Evolutionary conservation across 2,888 invertebrate species (phyloP).

Genomic region (Diogma glabrata): DNA sequence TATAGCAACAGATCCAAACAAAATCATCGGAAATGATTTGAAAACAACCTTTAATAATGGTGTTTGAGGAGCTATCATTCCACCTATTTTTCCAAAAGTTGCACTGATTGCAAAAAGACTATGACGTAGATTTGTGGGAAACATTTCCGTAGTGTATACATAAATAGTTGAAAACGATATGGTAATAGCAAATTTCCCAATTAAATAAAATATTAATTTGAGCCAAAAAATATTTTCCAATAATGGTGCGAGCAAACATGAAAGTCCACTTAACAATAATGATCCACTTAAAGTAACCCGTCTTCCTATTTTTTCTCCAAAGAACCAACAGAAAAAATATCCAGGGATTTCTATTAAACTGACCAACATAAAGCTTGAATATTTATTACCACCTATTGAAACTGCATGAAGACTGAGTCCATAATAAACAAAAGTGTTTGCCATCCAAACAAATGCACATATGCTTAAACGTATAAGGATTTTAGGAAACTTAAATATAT

Average conservation of each 20-base stretch:
- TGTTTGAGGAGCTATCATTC: slow-evolving; percentile 60
- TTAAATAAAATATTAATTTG: slow-evolving; percentile 37
- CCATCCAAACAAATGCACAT: slow-evolving; percentile 70
- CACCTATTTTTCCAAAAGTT: slow-evolving; percentile 56
- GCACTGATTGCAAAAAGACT: slow-evolving; percentile 55
- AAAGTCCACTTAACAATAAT: slow-evolving; percentile 42
- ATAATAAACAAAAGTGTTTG: slow-evolving; percentile 67
- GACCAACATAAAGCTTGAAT: slow-evolving; percentile 55
- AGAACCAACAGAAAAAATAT: slow-evolving; percentile 48
- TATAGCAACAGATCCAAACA: slow-evolving; percentile 41
- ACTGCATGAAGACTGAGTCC: slow-evolving; percentile 70
- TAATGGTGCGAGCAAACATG: slow-evolving; percentile 30
- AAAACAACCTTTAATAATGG: slow-evolving; percentile 38
- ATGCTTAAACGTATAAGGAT: slow-evolving; percentile 38
- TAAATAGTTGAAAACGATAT: slow-evolving; percentile 55
- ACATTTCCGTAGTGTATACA: slow-evolving; percentile 58
- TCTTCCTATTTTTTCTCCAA: slow-evolving; percentile 52
- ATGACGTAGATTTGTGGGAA: slow-evolving; percentile 54
- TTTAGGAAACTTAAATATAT: slow-evolving; percentile 15
- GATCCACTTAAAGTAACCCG: slow-evolving; percentile 45
- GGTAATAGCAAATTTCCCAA: slow-evolving; percentile 53
- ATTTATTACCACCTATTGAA: slow-evolving; percentile 58
- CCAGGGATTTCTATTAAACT: slow-evolving; percentile 58
- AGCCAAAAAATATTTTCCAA: slow-evolving; percentile 20
- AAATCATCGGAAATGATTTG: slow-evolving; percentile 37